These are phyloP conservation scores for Limnothrissa miodon DNA, from an alignment of 2,113 vertebrate genomes.

Conservation along the genomic window DNA sequence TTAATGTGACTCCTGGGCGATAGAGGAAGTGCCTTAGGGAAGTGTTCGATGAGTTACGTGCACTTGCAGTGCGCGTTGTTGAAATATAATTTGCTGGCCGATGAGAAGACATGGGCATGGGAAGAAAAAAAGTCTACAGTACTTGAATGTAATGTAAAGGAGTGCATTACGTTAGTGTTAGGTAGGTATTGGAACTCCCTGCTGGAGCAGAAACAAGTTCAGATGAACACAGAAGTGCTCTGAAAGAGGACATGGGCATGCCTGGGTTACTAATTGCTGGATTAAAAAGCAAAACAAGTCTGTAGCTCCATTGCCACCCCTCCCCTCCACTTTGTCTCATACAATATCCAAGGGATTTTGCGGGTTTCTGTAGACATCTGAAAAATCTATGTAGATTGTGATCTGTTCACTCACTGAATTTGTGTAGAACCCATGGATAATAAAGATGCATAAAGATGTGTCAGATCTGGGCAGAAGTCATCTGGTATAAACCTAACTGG, in stretches of 20 bases:
- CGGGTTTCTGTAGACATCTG: neutral
- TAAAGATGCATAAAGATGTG: neutral
- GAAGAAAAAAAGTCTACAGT: neutral
- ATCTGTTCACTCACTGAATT: neutral
- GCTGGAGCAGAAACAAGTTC: neutral
- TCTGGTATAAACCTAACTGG: neutral
- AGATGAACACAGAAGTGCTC: neutral
- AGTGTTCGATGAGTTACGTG: neutral
- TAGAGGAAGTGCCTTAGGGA: neutral
- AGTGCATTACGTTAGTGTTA: neutral
- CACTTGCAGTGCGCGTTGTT: neutral
- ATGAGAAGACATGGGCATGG: neutral
- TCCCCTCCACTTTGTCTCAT: neutral
- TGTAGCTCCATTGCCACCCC: neutral
- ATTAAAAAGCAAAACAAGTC: conserved; percentile 21
- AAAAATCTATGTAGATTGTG: neutral
- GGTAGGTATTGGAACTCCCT: neutral
- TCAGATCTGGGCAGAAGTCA: neutral
- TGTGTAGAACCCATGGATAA: neutral
- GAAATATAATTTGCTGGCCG: neutral
- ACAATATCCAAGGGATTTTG: neutral
- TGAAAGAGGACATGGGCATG: conserved; percentile 4
- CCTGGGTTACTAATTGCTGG: neutral
- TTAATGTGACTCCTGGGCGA: neutral
- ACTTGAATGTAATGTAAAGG: neutral